phyloP scores from a whole-genome alignment of 1,140 invertebrate genomes.

The Atopsyche davidsoni region DNA sequence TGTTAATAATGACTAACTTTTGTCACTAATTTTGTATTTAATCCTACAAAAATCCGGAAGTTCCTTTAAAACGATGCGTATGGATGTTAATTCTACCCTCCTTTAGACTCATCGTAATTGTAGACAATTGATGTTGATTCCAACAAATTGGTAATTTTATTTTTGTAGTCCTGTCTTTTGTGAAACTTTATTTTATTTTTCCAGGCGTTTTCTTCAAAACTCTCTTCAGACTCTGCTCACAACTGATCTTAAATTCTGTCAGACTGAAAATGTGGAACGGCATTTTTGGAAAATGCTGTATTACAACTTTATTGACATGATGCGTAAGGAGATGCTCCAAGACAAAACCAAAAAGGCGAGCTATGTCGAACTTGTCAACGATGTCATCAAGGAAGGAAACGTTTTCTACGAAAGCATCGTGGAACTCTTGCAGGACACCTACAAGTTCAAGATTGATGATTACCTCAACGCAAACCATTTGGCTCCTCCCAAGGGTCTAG shows the following conservation, averaged over 20 bases:
- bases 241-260: slow-evolving; percentile 81
- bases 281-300: slow-evolving; percentile 89
- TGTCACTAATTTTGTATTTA: too few relatives aligned
- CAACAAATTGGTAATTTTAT: too few relatives aligned
- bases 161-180: too few relatives aligned
- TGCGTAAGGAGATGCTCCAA: slow-evolving; percentile 60
- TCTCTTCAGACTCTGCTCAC: slow-evolving; percentile 68
- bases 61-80: too few relatives aligned
- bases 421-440: slow-evolving; percentile 63
- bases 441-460: slow-evolving; percentile 66
- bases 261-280: slow-evolving; percentile 82
- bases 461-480: slow-evolving; percentile 51
- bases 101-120: too few relatives aligned
- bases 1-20: too few relatives aligned
- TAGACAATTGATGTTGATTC: too few relatives aligned
- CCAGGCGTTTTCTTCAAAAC: slow-evolving; percentile 55
- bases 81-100: too few relatives aligned
- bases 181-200: slow-evolving; percentile 30
- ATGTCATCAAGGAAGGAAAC: slow-evolving; percentile 75
- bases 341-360: slow-evolving; percentile 51
- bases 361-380: slow-evolving; percentile 61
- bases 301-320: slow-evolving; percentile 83
- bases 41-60: too few relatives aligned
- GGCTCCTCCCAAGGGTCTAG: slow-evolving; percentile 53
- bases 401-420: slow-evolving; percentile 73